Evolutionary conservation across 2,888 invertebrate species (phyloP), one percentile per base, ranked within the genome.

Genomic region (Lepidocyrtoides sp.): DNA sequence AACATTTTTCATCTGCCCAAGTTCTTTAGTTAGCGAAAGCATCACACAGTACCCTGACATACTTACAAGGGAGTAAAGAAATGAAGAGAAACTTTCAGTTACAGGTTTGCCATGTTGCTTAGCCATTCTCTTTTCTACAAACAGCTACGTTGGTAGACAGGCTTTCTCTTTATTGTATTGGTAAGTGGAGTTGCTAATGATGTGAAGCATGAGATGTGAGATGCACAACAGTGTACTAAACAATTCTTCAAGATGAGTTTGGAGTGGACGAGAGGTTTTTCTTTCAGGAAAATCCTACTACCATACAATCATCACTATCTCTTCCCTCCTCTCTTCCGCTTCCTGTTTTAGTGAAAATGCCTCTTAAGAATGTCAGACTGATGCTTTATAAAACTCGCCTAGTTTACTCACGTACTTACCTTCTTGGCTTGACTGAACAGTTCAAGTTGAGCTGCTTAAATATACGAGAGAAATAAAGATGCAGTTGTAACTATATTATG

Each of bases 391-490:
- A 23, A 14, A 23, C 41, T 20, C 0, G 44, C 44, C 2, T 12
- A n/a, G n/a, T 32, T 69, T 75, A 48, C n/a, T 75, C 48, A 51
- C 8, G 48, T 48, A 48, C 75, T 48, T 75, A 75, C 51, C 75
- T 23, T 51, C 51, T 75, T 75, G 29, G n/a, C 41, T 72, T 72
- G 12, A 75, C 26, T 48, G 48, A 26, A 23, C 29, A 51, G 57
- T 60, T 23, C 23, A 60, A n/a, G 5, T 23, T 60, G 57, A 51
- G 66, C 36, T n/a, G 17, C 3, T 69, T n/a, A 36, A 14, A 63
- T 3, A 63, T 29, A 14, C 20, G 17, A 54, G 2, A 23, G 54
- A 57, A 12, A 12, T 51, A 51, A 5, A 51, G 0, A 17, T 51
- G n/a, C n/a, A n/a, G n/a, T n/a, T n/a, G n/a, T n/a, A n/a, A n/a